Conservation (phyloP, 2,888 invertebrate species). For the Eulithis prunata region DNA sequence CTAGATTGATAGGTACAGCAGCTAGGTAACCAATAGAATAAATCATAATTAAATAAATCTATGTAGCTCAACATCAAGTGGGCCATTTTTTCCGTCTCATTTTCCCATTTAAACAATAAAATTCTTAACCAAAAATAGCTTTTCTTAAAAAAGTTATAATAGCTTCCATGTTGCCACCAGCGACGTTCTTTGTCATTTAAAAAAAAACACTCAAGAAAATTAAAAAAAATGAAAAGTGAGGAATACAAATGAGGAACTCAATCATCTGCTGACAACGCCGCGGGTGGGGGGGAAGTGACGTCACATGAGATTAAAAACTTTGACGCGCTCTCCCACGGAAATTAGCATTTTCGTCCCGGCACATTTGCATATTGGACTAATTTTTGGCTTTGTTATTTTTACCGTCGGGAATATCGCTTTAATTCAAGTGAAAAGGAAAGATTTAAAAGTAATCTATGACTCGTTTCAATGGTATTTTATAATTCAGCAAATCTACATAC, state of each 20-base stretch:
- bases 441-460: too few relatives aligned
- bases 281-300: constrained; percentile 55
- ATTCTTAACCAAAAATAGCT: too few relatives aligned
- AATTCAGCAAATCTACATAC: too few relatives aligned
- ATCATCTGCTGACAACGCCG: constrained; percentile 77
- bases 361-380: constrained; percentile 75
- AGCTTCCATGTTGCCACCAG: too few relatives aligned
- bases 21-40: too few relatives aligned
- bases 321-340: constrained; percentile 80
- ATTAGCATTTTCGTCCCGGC: constrained; percentile 78
- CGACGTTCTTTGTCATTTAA: background rate
- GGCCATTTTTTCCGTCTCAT: too few relatives aligned
- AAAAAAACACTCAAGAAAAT: constrained; percentile 68
- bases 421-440: constrained; percentile 1
- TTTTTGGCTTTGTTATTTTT: constrained; percentile 63
- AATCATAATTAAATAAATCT: too few relatives aligned
- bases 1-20: too few relatives aligned
- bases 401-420: constrained; percentile 38
- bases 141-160: too few relatives aligned
- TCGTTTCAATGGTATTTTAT: too few relatives aligned
- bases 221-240: constrained; percentile 82
- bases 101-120: too few relatives aligned
- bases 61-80: too few relatives aligned
- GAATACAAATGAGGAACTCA: constrained; percentile 82
- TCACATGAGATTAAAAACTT: constrained; percentile 85